phyloP scores from a whole-genome alignment of 2,797 vertebrate genomes.

The Carcharodon carcharias region DNA sequence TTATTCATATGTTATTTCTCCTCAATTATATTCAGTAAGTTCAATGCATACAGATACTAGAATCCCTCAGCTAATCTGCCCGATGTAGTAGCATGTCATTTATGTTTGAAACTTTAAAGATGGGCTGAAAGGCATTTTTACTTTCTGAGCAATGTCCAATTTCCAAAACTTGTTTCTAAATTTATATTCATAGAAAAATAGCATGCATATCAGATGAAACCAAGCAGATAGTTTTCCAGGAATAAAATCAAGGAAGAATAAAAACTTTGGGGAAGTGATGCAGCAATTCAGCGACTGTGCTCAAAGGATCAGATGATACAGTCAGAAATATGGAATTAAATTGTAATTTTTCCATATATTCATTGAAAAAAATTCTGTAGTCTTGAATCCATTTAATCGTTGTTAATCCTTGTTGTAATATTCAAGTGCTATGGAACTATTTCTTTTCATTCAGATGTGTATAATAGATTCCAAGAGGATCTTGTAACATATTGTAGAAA shows the following conservation, averaged over 20 bases:
- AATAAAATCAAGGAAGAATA: not conserved
- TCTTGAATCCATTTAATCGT: not conserved
- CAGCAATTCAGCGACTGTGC: not conserved
- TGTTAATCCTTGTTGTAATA: not conserved
- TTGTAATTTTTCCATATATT: not conserved
- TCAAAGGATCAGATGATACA: not conserved
- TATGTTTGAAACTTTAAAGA: not conserved
- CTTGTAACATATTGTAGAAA: not conserved
- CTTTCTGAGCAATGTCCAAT: not conserved
- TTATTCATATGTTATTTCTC: not conserved
- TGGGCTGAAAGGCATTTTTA: not conserved
- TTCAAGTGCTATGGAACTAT: not conserved
- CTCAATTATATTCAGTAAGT: not conserved
- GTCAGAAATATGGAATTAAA: not conserved
- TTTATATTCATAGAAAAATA: not conserved
- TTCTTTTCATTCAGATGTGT: not conserved
- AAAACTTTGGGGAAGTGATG: not conserved
- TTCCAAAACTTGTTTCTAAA: not conserved
- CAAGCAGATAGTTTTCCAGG: too few species aligned
- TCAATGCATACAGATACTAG: not conserved
- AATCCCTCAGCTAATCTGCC: not conserved
- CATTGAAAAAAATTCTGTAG: not conserved
- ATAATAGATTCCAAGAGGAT: constrained; percentile 29
- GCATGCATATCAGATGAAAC: not conserved
- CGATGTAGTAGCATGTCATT: not conserved